phyloP scores from a whole-genome alignment of 2,113 vertebrate species.

The Panurus biarmicus region DNA sequence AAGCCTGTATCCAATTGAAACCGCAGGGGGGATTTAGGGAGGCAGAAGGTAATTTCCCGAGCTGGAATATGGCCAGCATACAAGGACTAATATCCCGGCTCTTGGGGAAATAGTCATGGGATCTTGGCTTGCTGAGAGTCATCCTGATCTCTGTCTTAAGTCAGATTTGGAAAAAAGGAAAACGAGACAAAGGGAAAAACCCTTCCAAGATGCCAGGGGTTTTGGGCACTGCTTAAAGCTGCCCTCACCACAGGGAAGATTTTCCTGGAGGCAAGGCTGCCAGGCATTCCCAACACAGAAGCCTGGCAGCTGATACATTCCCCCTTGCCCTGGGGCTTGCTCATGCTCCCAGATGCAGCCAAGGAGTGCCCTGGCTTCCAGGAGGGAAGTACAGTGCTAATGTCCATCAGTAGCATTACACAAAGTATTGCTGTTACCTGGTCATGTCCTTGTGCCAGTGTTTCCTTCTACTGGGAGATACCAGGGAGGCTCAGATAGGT shows the following conservation, averaged over 20 bases:
- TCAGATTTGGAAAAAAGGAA: not conserved
- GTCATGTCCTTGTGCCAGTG: not conserved
- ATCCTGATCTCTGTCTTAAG: slow-evolving; percentile 14
- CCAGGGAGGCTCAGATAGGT: not conserved
- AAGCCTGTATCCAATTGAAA: slow-evolving; percentile 57
- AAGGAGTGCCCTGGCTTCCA: not conserved
- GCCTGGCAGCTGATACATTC: not conserved
- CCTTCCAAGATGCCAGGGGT: not conserved
- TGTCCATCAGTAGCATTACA: not conserved
- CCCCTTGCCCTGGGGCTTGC: not conserved
- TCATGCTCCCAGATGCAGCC: not conserved
- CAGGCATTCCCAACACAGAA: not conserved
- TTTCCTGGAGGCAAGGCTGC: not conserved
- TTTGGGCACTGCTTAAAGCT: not conserved
- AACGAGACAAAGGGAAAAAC: slow-evolving; percentile 24
- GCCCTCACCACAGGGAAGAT: not conserved
- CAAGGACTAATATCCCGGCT: slow-evolving; percentile 54
- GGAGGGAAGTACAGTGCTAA: not conserved
- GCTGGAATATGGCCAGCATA: slow-evolving; percentile 62
- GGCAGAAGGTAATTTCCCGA: slow-evolving; percentile 70
- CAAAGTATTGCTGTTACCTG: not conserved
- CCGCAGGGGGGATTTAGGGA: slow-evolving; percentile 58
- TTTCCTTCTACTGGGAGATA: not conserved
- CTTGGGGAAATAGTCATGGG: slow-evolving; percentile 53
- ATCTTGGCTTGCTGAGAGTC: slow-evolving; percentile 37